These are phyloP conservation scores for Sturnira hondurensis DNA, from an alignment of 2,113 vertebrate species.

Conservation along the genomic window DNA sequence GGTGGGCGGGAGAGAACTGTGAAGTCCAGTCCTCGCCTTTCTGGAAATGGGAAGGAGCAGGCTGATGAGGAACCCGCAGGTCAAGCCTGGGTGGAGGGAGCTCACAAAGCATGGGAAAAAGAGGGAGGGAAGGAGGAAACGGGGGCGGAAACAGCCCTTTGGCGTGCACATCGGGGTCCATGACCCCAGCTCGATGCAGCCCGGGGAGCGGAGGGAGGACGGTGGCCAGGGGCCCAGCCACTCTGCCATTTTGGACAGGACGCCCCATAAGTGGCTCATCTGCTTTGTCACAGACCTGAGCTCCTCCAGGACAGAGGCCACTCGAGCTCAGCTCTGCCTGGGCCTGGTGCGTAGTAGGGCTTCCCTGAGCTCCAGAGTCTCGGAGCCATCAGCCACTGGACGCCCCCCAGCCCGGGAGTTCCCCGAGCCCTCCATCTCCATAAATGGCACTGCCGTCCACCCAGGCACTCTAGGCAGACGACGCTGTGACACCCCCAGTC, in stretches of 20 bases:
- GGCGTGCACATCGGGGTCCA: accelerated
- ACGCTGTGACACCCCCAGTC: too few species aligned
- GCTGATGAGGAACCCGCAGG: neutral
- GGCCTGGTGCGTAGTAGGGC: neutral
- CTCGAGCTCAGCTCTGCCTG: neutral
- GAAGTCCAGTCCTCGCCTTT: neutral
- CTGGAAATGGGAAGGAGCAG: neutral
- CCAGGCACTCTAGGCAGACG: accelerated
- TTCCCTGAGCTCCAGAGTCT: neutral
- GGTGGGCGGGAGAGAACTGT: accelerated
- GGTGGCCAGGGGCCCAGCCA: neutral
- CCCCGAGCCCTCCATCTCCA: neutral
- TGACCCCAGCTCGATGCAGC: neutral
- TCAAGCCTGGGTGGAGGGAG: neutral
- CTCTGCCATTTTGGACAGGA: neutral
- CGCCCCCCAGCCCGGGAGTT: neutral
- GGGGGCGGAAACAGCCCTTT: neutral
- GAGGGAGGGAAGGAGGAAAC: neutral
- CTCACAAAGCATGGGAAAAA: neutral
- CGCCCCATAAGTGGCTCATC: neutral
- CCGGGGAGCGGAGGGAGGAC: neutral
- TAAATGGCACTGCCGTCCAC: accelerated
- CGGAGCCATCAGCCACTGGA: accelerated
- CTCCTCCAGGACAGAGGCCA: neutral
- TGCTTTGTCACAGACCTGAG: neutral